Conservation (phyloP, 2,113 vertebrate genomes). For the Condylura cristata region DNA sequence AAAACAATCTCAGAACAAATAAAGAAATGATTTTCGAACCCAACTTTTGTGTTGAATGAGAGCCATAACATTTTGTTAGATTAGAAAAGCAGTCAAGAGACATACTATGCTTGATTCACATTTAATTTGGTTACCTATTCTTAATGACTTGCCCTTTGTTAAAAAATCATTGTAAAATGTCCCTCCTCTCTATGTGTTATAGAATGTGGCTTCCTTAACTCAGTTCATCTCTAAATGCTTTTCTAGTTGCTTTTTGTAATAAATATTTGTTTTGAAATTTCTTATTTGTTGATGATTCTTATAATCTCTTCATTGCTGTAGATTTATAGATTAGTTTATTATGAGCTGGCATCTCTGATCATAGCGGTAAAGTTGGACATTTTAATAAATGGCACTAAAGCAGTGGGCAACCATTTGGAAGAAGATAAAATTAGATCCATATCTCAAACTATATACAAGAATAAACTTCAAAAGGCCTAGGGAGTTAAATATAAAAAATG, state of each 20-base stretch:
- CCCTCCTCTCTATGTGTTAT: neutral
- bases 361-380: neutral
- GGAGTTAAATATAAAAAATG: neutral
- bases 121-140: conserved; percentile 12
- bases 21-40: conserved; percentile 57
- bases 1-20: conserved; percentile 66
- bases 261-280: neutral
- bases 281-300: neutral
- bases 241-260: neutral
- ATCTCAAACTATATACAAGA: neutral
- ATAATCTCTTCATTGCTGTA: neutral
- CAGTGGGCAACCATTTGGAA: neutral
- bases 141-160: neutral
- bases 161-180: neutral
- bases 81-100: conserved; percentile 5
- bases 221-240: neutral
- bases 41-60: conserved; percentile 53
- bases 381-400: neutral
- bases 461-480: neutral
- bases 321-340: conserved; percentile 35
- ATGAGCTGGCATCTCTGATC: neutral
- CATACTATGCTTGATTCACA: neutral
- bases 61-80: neutral
- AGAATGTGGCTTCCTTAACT: neutral
- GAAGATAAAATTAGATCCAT: neutral